Evolutionary conservation across 2,888 invertebrate genomes (phyloP), one percentile per base, ranked within the genome.

Genomic region (Leptopilina drosophilae): DNA sequence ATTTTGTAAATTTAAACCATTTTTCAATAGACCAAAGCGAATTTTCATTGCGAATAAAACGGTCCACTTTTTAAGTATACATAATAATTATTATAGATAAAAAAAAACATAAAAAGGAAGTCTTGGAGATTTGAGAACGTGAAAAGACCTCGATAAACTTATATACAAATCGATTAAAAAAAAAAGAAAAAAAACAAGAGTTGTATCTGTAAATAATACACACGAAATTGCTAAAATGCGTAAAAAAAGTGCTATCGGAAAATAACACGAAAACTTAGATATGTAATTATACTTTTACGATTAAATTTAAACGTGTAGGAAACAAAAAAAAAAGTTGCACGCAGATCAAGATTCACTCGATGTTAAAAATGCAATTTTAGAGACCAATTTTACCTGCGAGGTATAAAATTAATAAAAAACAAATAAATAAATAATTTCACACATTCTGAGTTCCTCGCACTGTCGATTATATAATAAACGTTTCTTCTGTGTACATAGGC

Each of bases 371-470:
- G 53, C 40, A 73, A 73, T 73, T 49, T 73, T 40, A 56, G 73
- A 14, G 40, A 69, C 33, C 20, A 59, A 33, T 49, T 42, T 53
- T 59, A 56, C n/a, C 73, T 56, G 53, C 33, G 56, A 40, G 56
- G 40, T 62, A 62, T 62, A n/a, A n/a, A 40, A 73, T 49, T 11
- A 1, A 49, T 12, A 49, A 49, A 49, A 49, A 11, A 49, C 11
- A 46, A 46, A 46, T 49, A 49, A 49, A 8, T 49, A 49, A 49
- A 49, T 49, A 73, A 56, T 33, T 73, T 59, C 56, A 56, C 56
- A 73, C 73, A 76, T 75, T 20, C 33, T 75, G 46, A n/a, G 69
- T 75, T 77, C 11, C 73, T 73, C 73, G 40, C 56, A 73, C 65
- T 26, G 53, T 78, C 56, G 53, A 59, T 49, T 73, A 73, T 42